These are phyloP conservation scores for Malurus splendens DNA, from an alignment of 2,797 vertebrate genomes.

Conservation along the genomic window DNA sequence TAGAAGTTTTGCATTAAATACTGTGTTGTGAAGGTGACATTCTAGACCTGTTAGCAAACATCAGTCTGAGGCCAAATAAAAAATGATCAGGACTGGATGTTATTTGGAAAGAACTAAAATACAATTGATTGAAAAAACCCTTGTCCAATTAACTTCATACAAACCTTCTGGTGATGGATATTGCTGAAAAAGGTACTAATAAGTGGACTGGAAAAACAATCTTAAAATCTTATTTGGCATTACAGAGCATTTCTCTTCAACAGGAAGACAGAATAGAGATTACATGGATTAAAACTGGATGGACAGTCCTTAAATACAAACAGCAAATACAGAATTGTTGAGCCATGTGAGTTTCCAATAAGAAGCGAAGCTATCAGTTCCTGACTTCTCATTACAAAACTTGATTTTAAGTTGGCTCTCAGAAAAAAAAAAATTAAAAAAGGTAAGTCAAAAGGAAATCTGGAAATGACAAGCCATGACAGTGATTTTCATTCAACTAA, in stretches of 20 bases:
- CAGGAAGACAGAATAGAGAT: background rate
- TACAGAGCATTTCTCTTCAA: background rate
- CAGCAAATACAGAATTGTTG: background rate
- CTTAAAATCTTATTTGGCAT: background rate
- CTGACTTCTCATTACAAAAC: background rate
- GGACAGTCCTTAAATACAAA: background rate
- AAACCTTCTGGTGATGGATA: background rate
- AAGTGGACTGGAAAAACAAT: background rate
- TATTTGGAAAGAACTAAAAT: background rate
- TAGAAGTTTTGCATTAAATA: background rate
- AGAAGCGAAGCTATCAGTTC: background rate
- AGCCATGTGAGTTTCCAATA: background rate
- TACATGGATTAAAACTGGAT: background rate
- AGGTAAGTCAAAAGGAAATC: background rate
- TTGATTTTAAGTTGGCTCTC: background rate
- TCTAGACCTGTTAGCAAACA: background rate
- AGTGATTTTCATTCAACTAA: background rate
- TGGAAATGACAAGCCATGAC: background rate
- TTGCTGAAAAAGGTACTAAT: background rate
- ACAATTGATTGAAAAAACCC: background rate
- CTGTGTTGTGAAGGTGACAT: background rate
- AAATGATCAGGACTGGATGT: background rate
- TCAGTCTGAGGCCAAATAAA: background rate
- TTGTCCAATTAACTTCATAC: background rate
- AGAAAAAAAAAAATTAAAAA: background rate